Base-by-base conservation (phyloP, 2,888 invertebrate genomes). In the Cryptus viduatorius region DNA sequence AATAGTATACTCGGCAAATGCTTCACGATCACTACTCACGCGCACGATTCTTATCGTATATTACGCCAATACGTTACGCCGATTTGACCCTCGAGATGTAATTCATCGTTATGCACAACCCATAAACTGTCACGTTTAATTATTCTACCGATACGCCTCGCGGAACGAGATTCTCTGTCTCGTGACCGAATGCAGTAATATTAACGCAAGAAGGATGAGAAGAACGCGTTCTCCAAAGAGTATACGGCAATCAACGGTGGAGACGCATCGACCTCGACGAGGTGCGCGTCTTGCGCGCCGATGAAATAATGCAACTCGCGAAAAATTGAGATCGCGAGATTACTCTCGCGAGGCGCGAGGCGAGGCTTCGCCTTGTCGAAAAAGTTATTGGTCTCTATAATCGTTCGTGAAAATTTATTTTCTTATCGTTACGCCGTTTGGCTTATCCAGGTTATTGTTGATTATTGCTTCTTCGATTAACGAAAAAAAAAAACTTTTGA, bases 71-170 rank as follows among this genome's bases (percentile, higher is more conserved):
- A 12, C 10, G 56, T 56, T 59, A 29, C 44, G n/a, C 53, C 50
- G 12, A 64, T 2, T 19, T 29, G n/a, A 44, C 44, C 59, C 61
- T 69, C 79, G 16, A 16, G n/a, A 3, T 61, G 67, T 48, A 59
- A 75, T 53, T 37, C 44, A 19, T 14, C 56, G 14, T 56, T 56
- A 56, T 56, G 56, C 19, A 12, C 10, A 3, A 56, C 56, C 56
- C 65, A 67, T 83, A 69, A 79, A 72, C 44, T 79, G 56, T 80
- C 71, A 64, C 42, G 65, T 19, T 37, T 65, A 83, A 83, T 83
- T 79, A 71, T 46, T 56, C 48, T 29, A 31, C 53, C 24, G 56
- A 71, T 71, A 12, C 19, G 16, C 16, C 14, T 10, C 56, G 56
- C 19, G 19, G 1, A 42, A n/a, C 37, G 56, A 56, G n/a, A 53